Evolutionary conservation across 2,113 vertebrate species (phyloP).

Genomic region (Centropristis striata): DNA sequence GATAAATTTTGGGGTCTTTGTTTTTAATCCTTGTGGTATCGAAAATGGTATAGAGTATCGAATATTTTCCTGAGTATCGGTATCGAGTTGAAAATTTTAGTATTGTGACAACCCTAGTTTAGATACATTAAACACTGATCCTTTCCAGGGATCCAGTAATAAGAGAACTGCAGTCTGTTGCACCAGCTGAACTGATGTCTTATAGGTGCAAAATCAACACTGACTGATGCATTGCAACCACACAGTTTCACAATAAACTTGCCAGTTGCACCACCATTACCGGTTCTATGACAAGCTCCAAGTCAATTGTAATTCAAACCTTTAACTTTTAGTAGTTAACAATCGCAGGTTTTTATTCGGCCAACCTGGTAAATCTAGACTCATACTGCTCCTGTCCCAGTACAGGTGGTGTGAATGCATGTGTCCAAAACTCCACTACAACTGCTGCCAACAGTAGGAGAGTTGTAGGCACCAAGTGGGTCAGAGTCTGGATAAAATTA

Average conservation of each 20-base stretch:
- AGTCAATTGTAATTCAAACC: too few relatives aligned
- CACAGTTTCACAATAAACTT: neutral
- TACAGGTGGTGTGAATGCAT: neutral
- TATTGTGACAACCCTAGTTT: too few relatives aligned
- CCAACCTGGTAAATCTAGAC: neutral
- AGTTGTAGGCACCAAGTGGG: constrained; percentile 54
- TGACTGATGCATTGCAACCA: neutral
- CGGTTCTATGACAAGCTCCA: neutral
- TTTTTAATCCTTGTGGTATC: too few relatives aligned
- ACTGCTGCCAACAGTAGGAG: constrained; percentile 8
- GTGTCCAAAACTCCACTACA: neutral
- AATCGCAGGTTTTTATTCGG: neutral
- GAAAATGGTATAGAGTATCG: too few relatives aligned
- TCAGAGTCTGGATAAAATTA: constrained; percentile 65
- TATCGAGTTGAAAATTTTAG: too few relatives aligned
- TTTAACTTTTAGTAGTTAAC: too few relatives aligned
- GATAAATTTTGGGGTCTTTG: too few relatives aligned
- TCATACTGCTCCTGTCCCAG: neutral
- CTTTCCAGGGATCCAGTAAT: too few relatives aligned
- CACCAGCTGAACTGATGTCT: neutral
- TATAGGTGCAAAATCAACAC: too few relatives aligned
- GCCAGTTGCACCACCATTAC: neutral
- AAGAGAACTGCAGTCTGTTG: neutral
- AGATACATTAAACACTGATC: too few relatives aligned
- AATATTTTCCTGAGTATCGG: too few relatives aligned